phyloP scores from a whole-genome alignment of 2,888 invertebrate genomes.

The Mythimna impura region DNA sequence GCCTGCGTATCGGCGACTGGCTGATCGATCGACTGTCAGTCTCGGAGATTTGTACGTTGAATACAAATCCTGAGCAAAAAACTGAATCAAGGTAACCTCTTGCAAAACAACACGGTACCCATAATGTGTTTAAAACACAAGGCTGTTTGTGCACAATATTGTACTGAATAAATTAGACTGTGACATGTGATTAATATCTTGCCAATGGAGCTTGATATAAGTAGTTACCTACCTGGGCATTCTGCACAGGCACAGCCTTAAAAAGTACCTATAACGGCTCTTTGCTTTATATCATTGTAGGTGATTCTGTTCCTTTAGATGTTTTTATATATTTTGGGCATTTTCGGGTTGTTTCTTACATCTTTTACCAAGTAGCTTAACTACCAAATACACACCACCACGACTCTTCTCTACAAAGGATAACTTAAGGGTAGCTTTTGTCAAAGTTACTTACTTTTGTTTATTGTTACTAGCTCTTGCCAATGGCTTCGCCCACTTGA shows the following conservation, averaged over 20 bases:
- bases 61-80: conserved; percentile 48
- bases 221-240: not conserved
- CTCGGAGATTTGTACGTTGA: conserved; percentile 34
- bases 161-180: conserved; percentile 10
- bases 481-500: no score
- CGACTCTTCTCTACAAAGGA: no score
- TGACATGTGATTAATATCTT: conserved; percentile 5
- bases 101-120: conserved; percentile 3
- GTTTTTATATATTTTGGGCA: not conserved
- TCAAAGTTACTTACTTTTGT: no score
- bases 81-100: conserved; percentile 51
- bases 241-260: not conserved
- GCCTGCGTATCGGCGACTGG: conserved; percentile 14
- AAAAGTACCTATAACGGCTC: not conserved
- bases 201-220: not conserved
- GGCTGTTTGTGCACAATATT: conserved; percentile 9
- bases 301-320: not conserved
- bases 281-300: not conserved
- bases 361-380: no score
- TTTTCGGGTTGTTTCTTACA: no score
- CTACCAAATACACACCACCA: no score
- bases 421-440: no score
- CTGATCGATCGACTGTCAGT: conserved; percentile 53
- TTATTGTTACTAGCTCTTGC: no score
- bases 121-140: conserved; percentile 13